phyloP scores from a whole-genome alignment of 2,888 invertebrate genomes.

The Phorcus lineatus region DNA sequence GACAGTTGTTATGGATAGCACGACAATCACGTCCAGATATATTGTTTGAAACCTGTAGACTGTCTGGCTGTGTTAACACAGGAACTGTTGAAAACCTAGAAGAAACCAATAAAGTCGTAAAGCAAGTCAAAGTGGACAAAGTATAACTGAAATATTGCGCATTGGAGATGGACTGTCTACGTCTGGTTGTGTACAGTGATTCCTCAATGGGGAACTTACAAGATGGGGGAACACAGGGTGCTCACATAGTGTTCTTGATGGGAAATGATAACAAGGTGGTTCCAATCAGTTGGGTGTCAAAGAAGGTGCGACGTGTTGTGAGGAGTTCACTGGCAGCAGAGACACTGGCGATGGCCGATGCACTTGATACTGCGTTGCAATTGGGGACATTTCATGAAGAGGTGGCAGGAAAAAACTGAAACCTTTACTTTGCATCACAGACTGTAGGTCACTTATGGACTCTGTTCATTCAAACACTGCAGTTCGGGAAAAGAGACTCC shows the following conservation, averaged over 20 bases:
- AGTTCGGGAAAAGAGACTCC: no score
- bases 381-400: background rate
- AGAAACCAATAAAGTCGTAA: slow-evolving; percentile 21
- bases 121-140: no score
- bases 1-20: slow-evolving; percentile 19
- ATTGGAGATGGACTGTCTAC: no score
- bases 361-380: slow-evolving; percentile 5
- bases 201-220: no score
- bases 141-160: background rate
- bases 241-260: no score
- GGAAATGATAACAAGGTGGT: background rate
- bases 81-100: background rate
- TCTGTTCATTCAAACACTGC: no score
- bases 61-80: background rate
- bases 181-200: no score
- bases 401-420: no score
- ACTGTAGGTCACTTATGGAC: no score
- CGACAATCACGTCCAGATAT: background rate
- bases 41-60: slow-evolving; percentile 19
- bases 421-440: no score
- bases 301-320: slow-evolving; percentile 10
- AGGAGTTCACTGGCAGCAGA: slow-evolving; percentile 18
- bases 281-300: background rate
- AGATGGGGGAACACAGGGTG: no score
- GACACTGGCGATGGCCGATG: slow-evolving; percentile 12